A percentile compares a stretch with the other conserved stretches of the same genome.
Evolutionary conservation across 2,113 vertebrate genomes (phyloP).

Genomic region (Melanocharis versteri): DNA sequence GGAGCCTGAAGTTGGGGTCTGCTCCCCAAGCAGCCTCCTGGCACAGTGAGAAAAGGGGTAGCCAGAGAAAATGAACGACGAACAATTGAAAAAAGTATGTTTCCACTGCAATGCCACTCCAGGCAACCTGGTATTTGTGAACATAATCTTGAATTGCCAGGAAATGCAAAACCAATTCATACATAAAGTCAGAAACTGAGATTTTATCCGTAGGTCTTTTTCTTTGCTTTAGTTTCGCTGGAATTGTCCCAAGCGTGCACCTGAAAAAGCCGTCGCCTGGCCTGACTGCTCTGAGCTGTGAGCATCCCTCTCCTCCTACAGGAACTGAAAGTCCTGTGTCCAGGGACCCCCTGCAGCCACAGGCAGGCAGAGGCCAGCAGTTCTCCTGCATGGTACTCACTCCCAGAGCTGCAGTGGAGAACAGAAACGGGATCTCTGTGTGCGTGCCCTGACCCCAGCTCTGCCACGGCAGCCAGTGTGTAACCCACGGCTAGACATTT

Average conservation of each 20-base stretch:
- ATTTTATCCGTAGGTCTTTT: neutral
- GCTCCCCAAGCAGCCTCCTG: neutral
- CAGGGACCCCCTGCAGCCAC: neutral
- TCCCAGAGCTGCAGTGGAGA: neutral
- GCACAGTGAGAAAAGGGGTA: neutral
- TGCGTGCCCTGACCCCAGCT: neutral
- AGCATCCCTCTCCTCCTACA: neutral
- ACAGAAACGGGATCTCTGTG: fast-evolving
- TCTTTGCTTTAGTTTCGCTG: neutral
- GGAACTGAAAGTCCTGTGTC: neutral
- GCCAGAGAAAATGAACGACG: neutral
- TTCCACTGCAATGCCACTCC: neutral
- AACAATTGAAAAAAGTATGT: neutral
- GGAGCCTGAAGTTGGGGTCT: neutral
- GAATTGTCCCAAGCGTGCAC: fast-evolving
- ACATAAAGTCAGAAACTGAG: neutral
- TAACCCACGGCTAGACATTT: neutral
- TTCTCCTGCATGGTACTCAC: neutral
- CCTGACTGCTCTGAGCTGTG: neutral
- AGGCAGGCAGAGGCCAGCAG: neutral
- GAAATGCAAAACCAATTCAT: neutral
- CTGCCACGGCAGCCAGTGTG: fast-evolving
- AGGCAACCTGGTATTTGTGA: neutral
- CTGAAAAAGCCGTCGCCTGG: fast-evolving
- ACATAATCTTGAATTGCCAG: neutral